These are phyloP conservation scores for Halocaridina rubra DNA, from an alignment of 2,888 invertebrate genomes.

Conservation along the genomic window DNA sequence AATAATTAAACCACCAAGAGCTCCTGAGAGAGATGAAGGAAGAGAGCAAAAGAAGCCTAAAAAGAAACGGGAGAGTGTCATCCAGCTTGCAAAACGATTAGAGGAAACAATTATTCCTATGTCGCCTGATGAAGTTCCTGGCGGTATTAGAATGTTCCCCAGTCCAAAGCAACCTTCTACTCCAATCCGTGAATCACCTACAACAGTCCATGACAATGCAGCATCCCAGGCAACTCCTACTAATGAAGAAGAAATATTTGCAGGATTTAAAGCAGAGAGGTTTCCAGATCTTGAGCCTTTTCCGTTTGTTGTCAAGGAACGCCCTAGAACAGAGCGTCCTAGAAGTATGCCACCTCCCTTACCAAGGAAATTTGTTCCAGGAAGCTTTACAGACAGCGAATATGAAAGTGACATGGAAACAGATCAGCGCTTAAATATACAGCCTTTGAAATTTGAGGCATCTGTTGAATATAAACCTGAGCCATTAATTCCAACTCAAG, in stretches of 20 bases:
- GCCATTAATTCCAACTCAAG: background rate
- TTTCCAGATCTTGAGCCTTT: conserved; percentile 63
- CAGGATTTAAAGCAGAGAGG: conserved; percentile 18
- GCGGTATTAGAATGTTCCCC: conserved; percentile 63
- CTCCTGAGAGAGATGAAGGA: conserved; percentile 36
- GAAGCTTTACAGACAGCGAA: conserved; percentile 57
- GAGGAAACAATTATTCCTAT: conserved; percentile 61
- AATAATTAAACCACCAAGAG: conserved; percentile 44
- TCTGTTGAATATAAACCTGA: background rate
- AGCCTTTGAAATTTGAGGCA: conserved; percentile 55
- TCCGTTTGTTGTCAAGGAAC: conserved; percentile 55
- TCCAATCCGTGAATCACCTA: conserved; percentile 37
- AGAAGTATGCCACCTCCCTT: conserved; percentile 46
- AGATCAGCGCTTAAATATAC: conserved; percentile 32
- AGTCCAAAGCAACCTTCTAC: conserved; percentile 59
- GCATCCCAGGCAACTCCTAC: background rate
- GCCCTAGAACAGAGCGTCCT: conserved; percentile 44
- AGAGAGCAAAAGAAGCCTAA: conserved; percentile 49
- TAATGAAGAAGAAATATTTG: conserved; percentile 7
- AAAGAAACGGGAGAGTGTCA: conserved; percentile 59
- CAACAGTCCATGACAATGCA: conserved; percentile 24
- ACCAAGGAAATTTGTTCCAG: conserved; percentile 61
- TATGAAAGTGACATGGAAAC: conserved; percentile 60
- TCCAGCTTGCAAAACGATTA: conserved; percentile 55
- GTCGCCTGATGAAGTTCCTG: conserved; percentile 62